Evolutionary conservation across 1,140 invertebrate genomes (phyloP).

Genomic region (Adoxophyes honmai): DNA sequence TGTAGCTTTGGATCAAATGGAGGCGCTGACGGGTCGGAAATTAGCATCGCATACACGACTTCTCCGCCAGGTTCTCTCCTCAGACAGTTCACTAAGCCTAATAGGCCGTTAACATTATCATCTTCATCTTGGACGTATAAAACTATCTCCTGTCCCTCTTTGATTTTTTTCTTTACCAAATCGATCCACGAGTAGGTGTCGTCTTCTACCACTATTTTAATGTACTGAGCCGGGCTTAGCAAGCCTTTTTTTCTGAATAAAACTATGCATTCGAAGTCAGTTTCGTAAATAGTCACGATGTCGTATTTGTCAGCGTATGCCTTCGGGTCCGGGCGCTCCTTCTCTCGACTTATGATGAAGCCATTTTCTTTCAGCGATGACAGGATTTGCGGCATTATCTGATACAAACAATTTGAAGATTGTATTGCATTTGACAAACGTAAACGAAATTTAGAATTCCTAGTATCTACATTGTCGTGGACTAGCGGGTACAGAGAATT

Average conservation of each 20-base stretch:
- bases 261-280: slow-evolving; percentile 64
- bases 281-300: slow-evolving; percentile 63
- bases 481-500: no score
- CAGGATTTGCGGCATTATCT: slow-evolving; percentile 63
- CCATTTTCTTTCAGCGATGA: slow-evolving; percentile 63
- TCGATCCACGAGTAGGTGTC: slow-evolving; percentile 63
- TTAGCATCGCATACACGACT: slow-evolving; percentile 79
- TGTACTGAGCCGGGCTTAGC: slow-evolving; percentile 64
- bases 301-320: slow-evolving; percentile 52
- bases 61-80: slow-evolving; percentile 83
- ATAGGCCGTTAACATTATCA: slow-evolving; percentile 86
- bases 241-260: slow-evolving; percentile 61
- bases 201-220: slow-evolving; percentile 50
- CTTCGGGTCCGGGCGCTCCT: slow-evolving; percentile 45
- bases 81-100: slow-evolving; percentile 90
- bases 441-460: no score
- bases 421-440: no score
- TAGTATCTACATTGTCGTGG: no score
- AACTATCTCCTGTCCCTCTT: slow-evolving; percentile 77
- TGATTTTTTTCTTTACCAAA: slow-evolving; percentile 75
- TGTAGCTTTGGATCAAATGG: slow-evolving; percentile 80
- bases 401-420: no score
- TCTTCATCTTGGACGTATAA: slow-evolving; percentile 80
- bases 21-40: slow-evolving; percentile 82
- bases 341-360: slow-evolving; percentile 75